Percentiles rank a stretch among this genome's conserved stretches.
These are phyloP conservation scores for Ceyx erithaca DNA, from an alignment of 2,797 vertebrate species.

Conservation along the genomic window DNA sequence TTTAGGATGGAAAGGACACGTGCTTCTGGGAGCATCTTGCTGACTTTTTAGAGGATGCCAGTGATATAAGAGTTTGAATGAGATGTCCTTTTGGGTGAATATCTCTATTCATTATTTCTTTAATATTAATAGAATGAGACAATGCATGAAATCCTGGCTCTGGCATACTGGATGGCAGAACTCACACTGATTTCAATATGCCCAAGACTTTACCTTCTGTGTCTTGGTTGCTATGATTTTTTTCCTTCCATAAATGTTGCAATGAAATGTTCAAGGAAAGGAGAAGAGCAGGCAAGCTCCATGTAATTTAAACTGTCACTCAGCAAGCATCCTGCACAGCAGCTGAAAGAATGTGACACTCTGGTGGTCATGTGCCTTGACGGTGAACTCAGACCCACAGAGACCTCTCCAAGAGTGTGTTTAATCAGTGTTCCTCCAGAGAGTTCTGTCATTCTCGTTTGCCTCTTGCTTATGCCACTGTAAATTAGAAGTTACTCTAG, in stretches of 20 bases:
- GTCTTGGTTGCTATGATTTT: conserved; percentile 18
- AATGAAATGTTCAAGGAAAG: background rate
- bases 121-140: conserved; percentile 52
- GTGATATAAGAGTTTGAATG: conserved; percentile 32
- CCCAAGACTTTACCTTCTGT: conserved; percentile 16
- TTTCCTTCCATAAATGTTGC: background rate
- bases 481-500: background rate
- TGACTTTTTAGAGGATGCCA: background rate
- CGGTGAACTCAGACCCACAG: background rate
- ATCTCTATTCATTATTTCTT: conserved; percentile 37
- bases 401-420: background rate
- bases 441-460: background rate
- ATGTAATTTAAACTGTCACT: background rate
- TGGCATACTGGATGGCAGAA: conserved; percentile 6
- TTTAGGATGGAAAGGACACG: background rate
- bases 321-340: background rate
- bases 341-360: conserved; percentile 20
- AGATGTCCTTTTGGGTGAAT: conserved; percentile 34
- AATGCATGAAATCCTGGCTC: conserved; percentile 59
- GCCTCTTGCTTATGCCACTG: background rate
- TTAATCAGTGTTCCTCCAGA: background rate
- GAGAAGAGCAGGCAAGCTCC: background rate
- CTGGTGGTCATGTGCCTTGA: background rate
- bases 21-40: conserved; percentile 6
- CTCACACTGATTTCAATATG: conserved; percentile 15